Conservation (phyloP, 2,113 vertebrate genomes). For the Serilophus lunatus region DNA sequence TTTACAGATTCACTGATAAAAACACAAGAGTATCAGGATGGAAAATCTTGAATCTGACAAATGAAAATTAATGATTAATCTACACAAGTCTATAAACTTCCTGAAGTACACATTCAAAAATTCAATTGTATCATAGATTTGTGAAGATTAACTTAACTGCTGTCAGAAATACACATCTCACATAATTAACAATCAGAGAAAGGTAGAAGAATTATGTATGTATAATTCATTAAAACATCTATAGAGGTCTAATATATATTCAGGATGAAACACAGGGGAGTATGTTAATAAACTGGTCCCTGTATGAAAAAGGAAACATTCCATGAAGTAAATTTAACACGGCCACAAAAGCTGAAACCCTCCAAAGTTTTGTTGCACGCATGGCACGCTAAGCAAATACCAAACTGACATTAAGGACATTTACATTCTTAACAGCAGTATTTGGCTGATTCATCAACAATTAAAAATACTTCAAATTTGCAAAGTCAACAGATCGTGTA, state of each 20-base stretch:
- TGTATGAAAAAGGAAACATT: constrained; percentile 24
- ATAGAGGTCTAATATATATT: constrained; percentile 14
- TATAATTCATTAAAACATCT: constrained; percentile 47
- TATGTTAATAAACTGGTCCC: constrained; percentile 5
- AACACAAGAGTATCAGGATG: constrained; percentile 37
- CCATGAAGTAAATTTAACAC: not conserved
- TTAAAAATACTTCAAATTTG: constrained; percentile 11
- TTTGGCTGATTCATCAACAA: not conserved
- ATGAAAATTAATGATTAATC: constrained; percentile 52
- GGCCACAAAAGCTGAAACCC: constrained; percentile 4
- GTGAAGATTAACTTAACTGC: constrained; percentile 48
- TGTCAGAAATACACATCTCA: constrained; percentile 38
- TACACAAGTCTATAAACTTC: constrained; percentile 32
- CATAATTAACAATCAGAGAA: constrained; percentile 9
- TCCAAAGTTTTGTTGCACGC: constrained; percentile 35
- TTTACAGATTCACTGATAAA: constrained; percentile 57
- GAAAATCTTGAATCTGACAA: constrained; percentile 44
- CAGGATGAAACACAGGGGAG: not conserved
- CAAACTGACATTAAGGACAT: not conserved
- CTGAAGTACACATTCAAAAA: constrained; percentile 45
- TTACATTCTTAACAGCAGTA: not conserved
- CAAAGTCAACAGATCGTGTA: not conserved
- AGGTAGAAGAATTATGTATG: constrained; percentile 46
- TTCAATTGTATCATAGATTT: constrained; percentile 52
- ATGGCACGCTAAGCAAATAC: constrained; percentile 24